Conservation (phyloP, 1,140 invertebrate genomes). For the Lasaia peninsularis region DNA sequence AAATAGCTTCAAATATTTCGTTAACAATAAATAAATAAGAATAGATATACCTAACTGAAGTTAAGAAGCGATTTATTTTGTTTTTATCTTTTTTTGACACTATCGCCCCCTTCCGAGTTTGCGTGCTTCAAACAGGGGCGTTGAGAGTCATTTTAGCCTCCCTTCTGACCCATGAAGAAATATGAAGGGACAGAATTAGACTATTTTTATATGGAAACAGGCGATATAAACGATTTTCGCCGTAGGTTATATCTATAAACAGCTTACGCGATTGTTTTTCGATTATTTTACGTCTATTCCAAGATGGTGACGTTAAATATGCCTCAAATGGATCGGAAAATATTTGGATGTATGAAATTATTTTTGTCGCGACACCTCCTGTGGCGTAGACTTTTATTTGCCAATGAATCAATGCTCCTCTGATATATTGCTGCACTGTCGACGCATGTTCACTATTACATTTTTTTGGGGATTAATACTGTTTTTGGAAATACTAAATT, state of each 20-base stretch:
- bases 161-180: slow-evolving; percentile 27
- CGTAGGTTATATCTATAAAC: neutral
- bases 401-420: slow-evolving; percentile 67
- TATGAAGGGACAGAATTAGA: slow-evolving; percentile 19
- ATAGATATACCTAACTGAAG: slow-evolving; percentile 21
- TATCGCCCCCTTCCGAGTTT: slow-evolving; percentile 63
- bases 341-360: slow-evolving; percentile 64
- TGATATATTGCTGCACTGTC: slow-evolving; percentile 51
- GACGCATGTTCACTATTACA: slow-evolving; percentile 56
- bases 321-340: slow-evolving; percentile 63
- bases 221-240: slow-evolving; percentile 1
- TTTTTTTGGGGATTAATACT: slow-evolving; percentile 45
- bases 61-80: slow-evolving; percentile 71
- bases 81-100: slow-evolving; percentile 78
- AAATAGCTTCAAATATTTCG: neutral
- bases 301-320: slow-evolving; percentile 39
- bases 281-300: slow-evolving; percentile 33
- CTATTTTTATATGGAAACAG: slow-evolving; percentile 14
- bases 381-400: slow-evolving; percentile 64
- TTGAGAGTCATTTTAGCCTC: slow-evolving; percentile 37
- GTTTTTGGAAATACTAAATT: slow-evolving; percentile 36
- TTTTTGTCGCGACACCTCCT: slow-evolving; percentile 62
- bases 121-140: slow-evolving; percentile 61
- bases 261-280: slow-evolving; percentile 14
- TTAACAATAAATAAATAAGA: slow-evolving; percentile 7